Evolutionary conservation across 2,888 invertebrate genomes (phyloP).

Genomic region (Meiosimyza decipiens): DNA sequence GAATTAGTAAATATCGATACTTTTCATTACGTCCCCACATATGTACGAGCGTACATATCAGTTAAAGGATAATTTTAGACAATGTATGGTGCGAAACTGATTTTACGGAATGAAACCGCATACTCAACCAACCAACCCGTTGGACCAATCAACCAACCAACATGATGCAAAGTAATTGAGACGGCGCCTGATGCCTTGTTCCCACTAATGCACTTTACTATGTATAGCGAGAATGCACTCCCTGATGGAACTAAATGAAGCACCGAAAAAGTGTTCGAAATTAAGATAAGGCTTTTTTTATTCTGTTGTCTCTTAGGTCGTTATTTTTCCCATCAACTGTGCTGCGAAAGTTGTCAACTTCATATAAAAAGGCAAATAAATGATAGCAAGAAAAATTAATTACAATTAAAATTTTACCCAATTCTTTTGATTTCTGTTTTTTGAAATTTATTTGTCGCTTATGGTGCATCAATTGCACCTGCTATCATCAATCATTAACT

Average conservation of each 20-base stretch:
- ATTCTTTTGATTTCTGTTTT: neutral
- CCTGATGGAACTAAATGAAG: neutral
- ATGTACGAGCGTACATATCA: too few relatives aligned
- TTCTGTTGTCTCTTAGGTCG: neutral
- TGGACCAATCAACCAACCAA: neutral
- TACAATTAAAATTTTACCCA: neutral
- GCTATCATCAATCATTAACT: slow-evolving; percentile 32
- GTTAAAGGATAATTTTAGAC: too few relatives aligned
- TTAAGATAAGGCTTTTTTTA: slow-evolving; percentile 25
- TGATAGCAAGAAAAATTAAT: neutral
- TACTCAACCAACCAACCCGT: slow-evolving; percentile 42
- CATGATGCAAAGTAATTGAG: slow-evolving; percentile 58
- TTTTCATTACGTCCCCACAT: too few relatives aligned
- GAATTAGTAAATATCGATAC: too few relatives aligned
- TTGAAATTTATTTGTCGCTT: neutral
- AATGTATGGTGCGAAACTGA: slow-evolving; percentile 42
- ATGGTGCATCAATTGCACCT: neutral
- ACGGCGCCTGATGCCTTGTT: slow-evolving; percentile 64
- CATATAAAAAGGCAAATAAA: neutral
- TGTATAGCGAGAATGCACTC: too few relatives aligned
- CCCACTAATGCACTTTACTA: slow-evolving; percentile 56
- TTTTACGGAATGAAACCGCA: slow-evolving; percentile 54
- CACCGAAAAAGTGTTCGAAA: slow-evolving; percentile 32
- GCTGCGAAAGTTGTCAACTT: slow-evolving; percentile 5
- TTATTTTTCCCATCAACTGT: neutral